These are phyloP conservation scores for Phaethornis superciliosus DNA, from an alignment of 2,113 vertebrate species.

Conservation along the genomic window DNA sequence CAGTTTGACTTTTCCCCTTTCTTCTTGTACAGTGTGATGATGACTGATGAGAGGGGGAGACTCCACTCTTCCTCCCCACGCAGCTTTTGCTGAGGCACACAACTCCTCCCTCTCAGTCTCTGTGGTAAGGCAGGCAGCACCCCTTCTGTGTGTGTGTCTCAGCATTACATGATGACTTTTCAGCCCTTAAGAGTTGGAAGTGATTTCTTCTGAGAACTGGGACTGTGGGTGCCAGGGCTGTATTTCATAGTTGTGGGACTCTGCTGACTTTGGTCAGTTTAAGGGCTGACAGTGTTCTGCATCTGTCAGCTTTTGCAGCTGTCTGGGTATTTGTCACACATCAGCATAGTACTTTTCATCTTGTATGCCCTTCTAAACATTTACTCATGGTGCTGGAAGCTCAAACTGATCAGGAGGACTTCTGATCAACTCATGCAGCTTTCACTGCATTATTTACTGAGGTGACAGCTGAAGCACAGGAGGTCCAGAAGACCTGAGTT, in stretches of 20 bases:
- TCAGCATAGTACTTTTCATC: not conserved
- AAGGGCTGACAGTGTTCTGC: not conserved
- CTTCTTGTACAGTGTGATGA: too few species aligned
- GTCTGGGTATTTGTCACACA: not conserved
- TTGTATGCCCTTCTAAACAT: not conserved
- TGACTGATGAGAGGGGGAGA: not conserved
- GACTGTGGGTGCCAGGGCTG: not conserved
- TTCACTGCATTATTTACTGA: not conserved
- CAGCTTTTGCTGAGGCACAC: not conserved
- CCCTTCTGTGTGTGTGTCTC: not conserved
- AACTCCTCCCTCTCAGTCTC: not conserved
- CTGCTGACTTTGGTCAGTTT: not conserved
- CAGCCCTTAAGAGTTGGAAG: not conserved
- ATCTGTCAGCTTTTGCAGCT: not conserved
- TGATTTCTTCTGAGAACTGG: not conserved
- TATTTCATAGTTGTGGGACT: not conserved
- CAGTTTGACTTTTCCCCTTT: too few species aligned
- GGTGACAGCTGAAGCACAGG: not conserved
- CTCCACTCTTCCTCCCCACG: not conserved
- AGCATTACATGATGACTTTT: not conserved
- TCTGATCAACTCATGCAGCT: not conserved
- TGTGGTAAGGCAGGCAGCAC: not conserved
- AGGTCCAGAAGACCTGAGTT: not conserved
- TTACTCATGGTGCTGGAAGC: not conserved
- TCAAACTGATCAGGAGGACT: not conserved